These are phyloP conservation scores for Trogon melanurus DNA, from an alignment of 2,113 vertebrate species.

Conservation along the genomic window DNA sequence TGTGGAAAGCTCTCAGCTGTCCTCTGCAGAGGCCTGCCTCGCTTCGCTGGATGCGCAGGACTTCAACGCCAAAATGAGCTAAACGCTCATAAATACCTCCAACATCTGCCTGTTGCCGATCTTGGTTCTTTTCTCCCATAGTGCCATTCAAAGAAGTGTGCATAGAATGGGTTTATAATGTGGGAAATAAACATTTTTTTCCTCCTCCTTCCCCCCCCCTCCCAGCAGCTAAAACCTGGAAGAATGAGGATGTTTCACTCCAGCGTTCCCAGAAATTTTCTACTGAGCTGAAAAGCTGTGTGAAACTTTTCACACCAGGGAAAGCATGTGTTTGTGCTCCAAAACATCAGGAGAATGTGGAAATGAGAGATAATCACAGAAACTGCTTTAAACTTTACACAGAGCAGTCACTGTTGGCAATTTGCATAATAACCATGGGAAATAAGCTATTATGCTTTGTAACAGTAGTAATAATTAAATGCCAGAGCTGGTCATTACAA, in stretches of 20 bases:
- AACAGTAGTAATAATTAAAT: slow-evolving; percentile 17
- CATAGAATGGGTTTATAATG: not conserved
- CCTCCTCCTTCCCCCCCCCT: not conserved
- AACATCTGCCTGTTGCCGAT: not conserved
- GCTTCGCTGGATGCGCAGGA: accelerated
- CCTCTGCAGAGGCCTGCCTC: not conserved
- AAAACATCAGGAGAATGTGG: not conserved
- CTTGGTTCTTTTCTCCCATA: not conserved
- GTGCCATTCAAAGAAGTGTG: not conserved
- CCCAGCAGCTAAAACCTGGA: not conserved
- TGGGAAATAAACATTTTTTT: not conserved
- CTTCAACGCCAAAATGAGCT: not conserved
- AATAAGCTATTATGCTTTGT: not conserved
- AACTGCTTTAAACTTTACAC: not conserved
- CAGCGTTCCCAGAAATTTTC: not conserved
- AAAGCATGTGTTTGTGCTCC: not conserved
- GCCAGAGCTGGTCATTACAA: slow-evolving; percentile 22
- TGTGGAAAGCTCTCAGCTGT: not conserved
- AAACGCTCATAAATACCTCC: not conserved
- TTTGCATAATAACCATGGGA: slow-evolving; percentile 36
- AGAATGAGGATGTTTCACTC: not conserved
- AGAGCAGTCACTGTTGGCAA: slow-evolving; percentile 24
- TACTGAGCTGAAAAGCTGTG: not conserved
- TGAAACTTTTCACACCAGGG: not conserved
- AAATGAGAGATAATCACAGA: not conserved